These are phyloP conservation scores for Helicoverpa zea DNA, from an alignment of 1,140 invertebrate genomes.

Conservation along the genomic window DNA sequence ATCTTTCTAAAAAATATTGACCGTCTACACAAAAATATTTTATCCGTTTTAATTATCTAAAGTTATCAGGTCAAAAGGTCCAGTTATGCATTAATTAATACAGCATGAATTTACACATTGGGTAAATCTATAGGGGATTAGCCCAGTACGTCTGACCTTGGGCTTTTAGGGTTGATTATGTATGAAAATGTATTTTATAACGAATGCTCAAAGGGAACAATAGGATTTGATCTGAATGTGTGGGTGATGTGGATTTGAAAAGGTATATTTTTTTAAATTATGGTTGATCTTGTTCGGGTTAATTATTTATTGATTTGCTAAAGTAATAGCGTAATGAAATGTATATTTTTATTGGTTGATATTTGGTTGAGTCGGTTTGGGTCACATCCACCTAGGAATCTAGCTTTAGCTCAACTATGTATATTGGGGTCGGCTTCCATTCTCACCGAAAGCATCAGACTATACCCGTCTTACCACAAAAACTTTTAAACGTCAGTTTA, in stretches of 20 bases:
- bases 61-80: slow-evolving; percentile 11
- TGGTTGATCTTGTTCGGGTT: not conserved
- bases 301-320: not conserved
- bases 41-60: slow-evolving; percentile 51
- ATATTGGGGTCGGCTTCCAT: too few species aligned
- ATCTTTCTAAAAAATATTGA: too few species aligned
- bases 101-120: slow-evolving; percentile 40
- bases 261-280: not conserved
- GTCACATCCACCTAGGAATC: too few species aligned
- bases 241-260: too few species aligned
- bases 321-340: too few species aligned
- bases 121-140: slow-evolving; percentile 45
- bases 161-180: slow-evolving; percentile 16
- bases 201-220: not conserved
- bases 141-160: slow-evolving; percentile 12
- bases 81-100: slow-evolving; percentile 43
- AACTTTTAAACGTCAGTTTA: too few species aligned
- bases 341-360: too few species aligned
- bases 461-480: too few species aligned
- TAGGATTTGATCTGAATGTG: not conserved
- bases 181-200: slow-evolving; percentile 5
- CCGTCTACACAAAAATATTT: not conserved
- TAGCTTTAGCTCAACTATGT: too few species aligned
- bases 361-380: too few species aligned
- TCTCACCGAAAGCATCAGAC: too few species aligned